phyloP scores from a whole-genome alignment of 1,140 invertebrate genomes.

The Hestina assimilis region DNA sequence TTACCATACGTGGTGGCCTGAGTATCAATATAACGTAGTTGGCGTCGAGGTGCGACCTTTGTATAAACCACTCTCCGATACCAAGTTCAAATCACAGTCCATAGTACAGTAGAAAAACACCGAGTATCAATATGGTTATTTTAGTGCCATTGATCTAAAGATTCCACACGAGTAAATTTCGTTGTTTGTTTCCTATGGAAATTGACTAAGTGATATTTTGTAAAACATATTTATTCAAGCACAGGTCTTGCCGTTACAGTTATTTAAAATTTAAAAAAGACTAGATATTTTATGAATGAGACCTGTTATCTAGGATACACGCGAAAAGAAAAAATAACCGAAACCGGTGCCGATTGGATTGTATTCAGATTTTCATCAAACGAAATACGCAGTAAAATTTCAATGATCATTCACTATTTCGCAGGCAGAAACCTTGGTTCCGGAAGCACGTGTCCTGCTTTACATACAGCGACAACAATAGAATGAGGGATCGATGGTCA shows the following conservation, averaged over 20 bases:
- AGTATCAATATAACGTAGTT: no score
- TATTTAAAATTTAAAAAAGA: conserved; percentile 14
- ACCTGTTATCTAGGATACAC: conserved; percentile 7
- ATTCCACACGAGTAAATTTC: no score
- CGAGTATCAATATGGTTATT: no score
- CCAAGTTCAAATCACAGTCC: no score
- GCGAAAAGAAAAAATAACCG: background rate
- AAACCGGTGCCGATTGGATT: no score
- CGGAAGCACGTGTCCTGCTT: conserved; percentile 52
- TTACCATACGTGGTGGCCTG: no score
- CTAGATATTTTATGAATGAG: conserved; percentile 7
- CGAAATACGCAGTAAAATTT: conserved; percentile 14
- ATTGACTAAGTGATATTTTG: no score
- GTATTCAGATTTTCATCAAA: conserved; percentile 1
- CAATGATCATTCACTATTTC: conserved; percentile 15
- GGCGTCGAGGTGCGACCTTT: no score
- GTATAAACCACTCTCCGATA: no score
- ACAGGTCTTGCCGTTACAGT: conserved; percentile 6
- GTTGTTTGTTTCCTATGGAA: no score
- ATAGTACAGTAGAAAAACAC: no score
- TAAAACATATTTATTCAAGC: conserved; percentile 13
- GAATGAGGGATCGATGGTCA: conserved; percentile 26
- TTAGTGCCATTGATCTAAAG: no score
- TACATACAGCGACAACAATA: conserved; percentile 53
- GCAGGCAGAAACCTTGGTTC: conserved; percentile 25